These are phyloP conservation scores for Amiota mariae DNA, from an alignment of 2,888 invertebrate species.

Conservation along the genomic window DNA sequence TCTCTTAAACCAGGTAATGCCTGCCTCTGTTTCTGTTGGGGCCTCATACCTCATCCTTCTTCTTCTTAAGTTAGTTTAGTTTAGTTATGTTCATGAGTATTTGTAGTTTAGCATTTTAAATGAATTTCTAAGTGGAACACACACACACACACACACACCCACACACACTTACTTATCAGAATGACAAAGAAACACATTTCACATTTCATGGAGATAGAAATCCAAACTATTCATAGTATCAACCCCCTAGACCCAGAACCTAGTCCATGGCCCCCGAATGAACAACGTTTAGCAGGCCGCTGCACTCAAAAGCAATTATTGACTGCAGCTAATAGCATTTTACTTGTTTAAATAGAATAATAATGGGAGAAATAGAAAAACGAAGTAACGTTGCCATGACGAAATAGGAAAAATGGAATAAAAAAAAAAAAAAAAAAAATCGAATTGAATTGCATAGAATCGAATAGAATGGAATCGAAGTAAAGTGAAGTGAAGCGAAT, in stretches of 20 bases:
- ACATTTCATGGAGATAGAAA: background rate
- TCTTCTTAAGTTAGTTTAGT: background rate
- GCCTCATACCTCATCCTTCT: background rate
- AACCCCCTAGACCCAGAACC: too few relatives aligned
- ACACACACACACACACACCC: slow-evolving; percentile 8
- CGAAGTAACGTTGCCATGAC: background rate
- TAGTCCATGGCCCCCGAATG: background rate
- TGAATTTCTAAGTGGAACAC: slow-evolving; percentile 13
- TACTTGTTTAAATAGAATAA: slow-evolving; percentile 48
- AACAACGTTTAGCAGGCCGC: background rate
- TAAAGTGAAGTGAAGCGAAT: too few relatives aligned
- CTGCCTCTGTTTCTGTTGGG: background rate
- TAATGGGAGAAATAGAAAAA: background rate
- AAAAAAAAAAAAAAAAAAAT: too few relatives aligned
- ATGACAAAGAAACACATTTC: background rate
- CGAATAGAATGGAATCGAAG: too few relatives aligned
- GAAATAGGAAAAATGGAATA: slow-evolving; percentile 5
- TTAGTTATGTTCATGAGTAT: slow-evolving; percentile 11
- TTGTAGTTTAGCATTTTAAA: slow-evolving; percentile 15
- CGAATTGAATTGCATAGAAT: too few relatives aligned
- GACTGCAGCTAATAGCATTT: slow-evolving; percentile 41
- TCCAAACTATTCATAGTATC: too few relatives aligned
- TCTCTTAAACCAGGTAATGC: background rate
- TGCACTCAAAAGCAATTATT: slow-evolving; percentile 27
- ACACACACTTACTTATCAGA: background rate